Evolutionary conservation across 2,797 vertebrate genomes (phyloP).

Genomic region (Siniperca undulata): DNA sequence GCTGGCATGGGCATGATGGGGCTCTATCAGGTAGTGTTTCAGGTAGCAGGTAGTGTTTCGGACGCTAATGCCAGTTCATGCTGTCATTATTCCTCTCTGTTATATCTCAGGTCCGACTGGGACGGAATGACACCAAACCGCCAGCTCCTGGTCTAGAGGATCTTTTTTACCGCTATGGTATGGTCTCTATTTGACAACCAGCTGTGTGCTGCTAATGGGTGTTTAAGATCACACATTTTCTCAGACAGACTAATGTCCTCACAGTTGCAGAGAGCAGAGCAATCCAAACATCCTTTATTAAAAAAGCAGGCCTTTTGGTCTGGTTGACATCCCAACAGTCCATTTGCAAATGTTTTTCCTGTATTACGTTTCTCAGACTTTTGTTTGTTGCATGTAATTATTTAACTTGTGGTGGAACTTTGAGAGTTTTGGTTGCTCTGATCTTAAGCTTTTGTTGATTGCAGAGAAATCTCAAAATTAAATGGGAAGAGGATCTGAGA

Average conservation of each 20-base stretch:
- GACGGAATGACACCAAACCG: constrained; percentile 81
- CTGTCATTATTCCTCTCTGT: constrained; percentile 52
- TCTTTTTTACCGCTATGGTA: constrained; percentile 85
- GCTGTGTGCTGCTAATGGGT: constrained; percentile 56
- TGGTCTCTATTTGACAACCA: constrained; percentile 46
- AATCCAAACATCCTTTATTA: constrained; percentile 65
- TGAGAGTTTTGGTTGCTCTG: constrained; percentile 45
- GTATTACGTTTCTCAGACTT: constrained; percentile 59
- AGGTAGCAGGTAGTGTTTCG: constrained; percentile 50
- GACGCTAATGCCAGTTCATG: constrained; percentile 29
- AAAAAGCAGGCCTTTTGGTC: constrained; percentile 57
- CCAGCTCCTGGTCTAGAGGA: constrained; percentile 86
- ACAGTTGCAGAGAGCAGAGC: constrained; percentile 39
- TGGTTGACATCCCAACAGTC: constrained; percentile 54
- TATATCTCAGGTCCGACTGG: constrained; percentile 81
- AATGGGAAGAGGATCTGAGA: constrained; percentile 47
- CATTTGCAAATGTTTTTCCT: constrained; percentile 65
- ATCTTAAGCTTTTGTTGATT: constrained; percentile 40
- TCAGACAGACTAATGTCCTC: constrained; percentile 57
- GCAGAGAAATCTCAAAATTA: constrained; percentile 38
- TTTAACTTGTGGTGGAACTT: constrained; percentile 30
- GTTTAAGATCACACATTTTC: constrained; percentile 63
- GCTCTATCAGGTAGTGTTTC: constrained; percentile 58
- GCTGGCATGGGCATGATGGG: constrained; percentile 33
- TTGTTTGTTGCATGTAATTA: constrained; percentile 66